These are phyloP conservation scores for Pissodes strobi DNA, from an alignment of 1,140 invertebrate species.

Conservation along the genomic window DNA sequence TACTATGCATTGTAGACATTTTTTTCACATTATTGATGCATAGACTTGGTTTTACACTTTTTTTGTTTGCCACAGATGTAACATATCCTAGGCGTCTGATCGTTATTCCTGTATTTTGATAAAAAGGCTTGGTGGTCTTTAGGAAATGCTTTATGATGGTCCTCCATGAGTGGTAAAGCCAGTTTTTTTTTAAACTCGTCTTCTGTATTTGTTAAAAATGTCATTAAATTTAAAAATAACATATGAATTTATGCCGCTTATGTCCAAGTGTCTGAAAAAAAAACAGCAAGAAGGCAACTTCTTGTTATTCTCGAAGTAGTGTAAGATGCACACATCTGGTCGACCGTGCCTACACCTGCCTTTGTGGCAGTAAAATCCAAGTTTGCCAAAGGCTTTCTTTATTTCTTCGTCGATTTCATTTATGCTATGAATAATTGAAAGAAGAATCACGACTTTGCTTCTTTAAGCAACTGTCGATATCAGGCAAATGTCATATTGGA, in stretches of 20 bases:
- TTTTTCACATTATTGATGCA: too few species aligned
- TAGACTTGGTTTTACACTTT: too few species aligned
- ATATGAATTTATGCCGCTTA: slow-evolving; percentile 59
- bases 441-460: too few species aligned
- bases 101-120: slow-evolving; percentile 13
- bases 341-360: too few species aligned
- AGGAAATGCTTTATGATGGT: slow-evolving; percentile 27
- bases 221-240: slow-evolving; percentile 51
- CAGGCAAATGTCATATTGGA: slow-evolving; percentile 38
- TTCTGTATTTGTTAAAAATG: too few species aligned
- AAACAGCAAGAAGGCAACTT: slow-evolving; percentile 60
- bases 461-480: slow-evolving; percentile 47
- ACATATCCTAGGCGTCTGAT: too few species aligned
- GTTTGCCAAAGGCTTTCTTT: slow-evolving; percentile 56
- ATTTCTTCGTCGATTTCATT: slow-evolving; percentile 34
- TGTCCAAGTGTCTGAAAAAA: slow-evolving; percentile 61
- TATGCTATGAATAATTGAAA: slow-evolving; percentile 46
- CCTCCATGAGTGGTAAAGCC: too few species aligned
- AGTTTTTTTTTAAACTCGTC: too few species aligned
- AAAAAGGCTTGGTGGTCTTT: slow-evolving; percentile 22
- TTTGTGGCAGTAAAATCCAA: slow-evolving; percentile 55
- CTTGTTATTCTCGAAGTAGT: slow-evolving; percentile 56
- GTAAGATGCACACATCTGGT: slow-evolving; percentile 34
- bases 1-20: too few species aligned
- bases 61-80: too few species aligned